phyloP scores from a whole-genome alignment of 2,113 vertebrate genomes.

The Guaruba guarouba region DNA sequence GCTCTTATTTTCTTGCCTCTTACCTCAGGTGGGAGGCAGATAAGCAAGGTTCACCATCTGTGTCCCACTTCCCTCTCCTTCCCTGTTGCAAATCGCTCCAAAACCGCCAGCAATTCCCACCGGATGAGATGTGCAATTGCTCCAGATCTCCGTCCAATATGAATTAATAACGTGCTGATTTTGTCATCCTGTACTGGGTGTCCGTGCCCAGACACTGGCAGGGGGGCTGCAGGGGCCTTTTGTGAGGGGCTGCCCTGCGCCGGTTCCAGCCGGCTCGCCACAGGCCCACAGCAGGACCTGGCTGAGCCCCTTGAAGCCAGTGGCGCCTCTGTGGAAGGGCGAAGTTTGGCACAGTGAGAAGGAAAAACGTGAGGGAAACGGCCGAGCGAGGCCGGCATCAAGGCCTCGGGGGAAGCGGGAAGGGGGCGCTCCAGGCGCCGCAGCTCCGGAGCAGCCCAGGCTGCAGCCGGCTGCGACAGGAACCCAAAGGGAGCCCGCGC shows the following conservation, averaged over 20 bases:
- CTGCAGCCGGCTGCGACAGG: neutral
- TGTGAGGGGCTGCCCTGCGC: neutral
- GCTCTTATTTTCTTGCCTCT: neutral
- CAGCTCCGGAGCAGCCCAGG: neutral
- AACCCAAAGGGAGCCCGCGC: neutral
- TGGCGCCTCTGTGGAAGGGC: neutral
- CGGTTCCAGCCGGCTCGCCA: neutral
- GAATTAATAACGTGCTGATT: neutral
- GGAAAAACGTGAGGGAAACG: neutral
- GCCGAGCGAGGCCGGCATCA: neutral
- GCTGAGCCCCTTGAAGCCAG: rapidly evolving
- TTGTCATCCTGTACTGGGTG: neutral
- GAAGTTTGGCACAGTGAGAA: rapidly evolving
- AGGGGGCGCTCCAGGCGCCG: neutral
- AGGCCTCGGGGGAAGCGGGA: neutral
- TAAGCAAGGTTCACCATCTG: neutral
- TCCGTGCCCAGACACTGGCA: rapidly evolving
- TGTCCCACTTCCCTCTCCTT: neutral
- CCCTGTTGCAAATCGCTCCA: rapidly evolving
- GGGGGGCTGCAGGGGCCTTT: neutral
- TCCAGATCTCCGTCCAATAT: neutral
- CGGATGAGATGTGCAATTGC: neutral
- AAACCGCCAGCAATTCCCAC: neutral
- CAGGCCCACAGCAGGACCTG: neutral
- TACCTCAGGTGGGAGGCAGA: neutral